These are phyloP conservation scores for Zosterops pallidus DNA, from an alignment of 2,113 vertebrate species.

Conservation along the genomic window DNA sequence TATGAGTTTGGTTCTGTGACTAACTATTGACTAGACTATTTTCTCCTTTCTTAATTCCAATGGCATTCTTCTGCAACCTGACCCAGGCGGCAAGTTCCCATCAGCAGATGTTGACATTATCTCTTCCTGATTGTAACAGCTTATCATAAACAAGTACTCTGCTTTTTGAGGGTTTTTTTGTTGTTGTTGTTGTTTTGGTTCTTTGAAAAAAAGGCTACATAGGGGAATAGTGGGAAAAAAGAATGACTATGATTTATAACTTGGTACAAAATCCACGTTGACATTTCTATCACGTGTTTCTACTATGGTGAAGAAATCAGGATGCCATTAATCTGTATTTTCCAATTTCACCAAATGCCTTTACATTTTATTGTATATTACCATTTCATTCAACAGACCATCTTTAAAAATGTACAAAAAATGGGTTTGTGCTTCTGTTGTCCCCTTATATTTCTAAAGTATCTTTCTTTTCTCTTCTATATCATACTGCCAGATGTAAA, in stretches of 20 bases:
- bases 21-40: conserved; percentile 11
- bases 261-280: background rate
- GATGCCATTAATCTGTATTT: background rate
- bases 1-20: conserved; percentile 25
- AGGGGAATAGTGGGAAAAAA: background rate
- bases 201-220: background rate
- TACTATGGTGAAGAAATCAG: background rate
- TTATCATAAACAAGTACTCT: conserved; percentile 30
- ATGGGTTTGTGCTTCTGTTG: background rate
- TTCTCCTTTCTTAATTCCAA: conserved; percentile 49
- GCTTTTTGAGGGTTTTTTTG: conserved; percentile 9
- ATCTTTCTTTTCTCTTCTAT: background rate
- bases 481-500: background rate
- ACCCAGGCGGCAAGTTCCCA: conserved; percentile 36
- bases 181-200: background rate
- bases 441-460: background rate
- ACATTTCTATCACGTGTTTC: background rate
- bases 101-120: conserved; percentile 53
- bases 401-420: background rate
- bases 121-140: conserved; percentile 29
- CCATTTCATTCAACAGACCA: background rate
- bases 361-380: background rate
- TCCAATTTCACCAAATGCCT: background rate
- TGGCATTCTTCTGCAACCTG: conserved; percentile 38
- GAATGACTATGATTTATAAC: background rate